These are phyloP conservation scores for Mesorhabditis sp. DNA, from an alignment of 2,888 invertebrate species.

Conservation along the genomic window DNA sequence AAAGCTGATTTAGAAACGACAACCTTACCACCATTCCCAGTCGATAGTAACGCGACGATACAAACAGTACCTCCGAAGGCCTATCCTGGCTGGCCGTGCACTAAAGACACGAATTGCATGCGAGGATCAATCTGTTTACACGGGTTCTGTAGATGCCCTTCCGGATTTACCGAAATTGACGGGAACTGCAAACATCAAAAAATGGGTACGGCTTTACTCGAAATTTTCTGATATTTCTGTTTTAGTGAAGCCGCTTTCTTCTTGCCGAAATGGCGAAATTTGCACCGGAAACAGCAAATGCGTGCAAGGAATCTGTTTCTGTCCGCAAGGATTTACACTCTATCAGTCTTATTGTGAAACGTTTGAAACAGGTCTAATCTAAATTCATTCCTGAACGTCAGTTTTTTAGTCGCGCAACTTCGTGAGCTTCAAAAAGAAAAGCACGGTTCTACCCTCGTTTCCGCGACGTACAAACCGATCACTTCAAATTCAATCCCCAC, in stretches of 20 bases:
- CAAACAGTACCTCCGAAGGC: not conserved
- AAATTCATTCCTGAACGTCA: not conserved
- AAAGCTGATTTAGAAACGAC: not conserved
- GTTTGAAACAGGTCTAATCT: not conserved
- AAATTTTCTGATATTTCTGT: constrained; percentile 14
- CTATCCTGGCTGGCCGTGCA: constrained; percentile 11
- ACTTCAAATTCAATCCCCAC: not conserved
- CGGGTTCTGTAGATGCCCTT: constrained; percentile 38
- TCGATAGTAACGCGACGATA: not conserved
- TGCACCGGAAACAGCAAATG: constrained; percentile 47
- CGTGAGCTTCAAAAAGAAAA: constrained; percentile 1
- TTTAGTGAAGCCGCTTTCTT: constrained; percentile 41
- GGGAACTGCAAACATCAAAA: constrained; percentile 28
- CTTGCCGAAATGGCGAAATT: constrained; percentile 41
- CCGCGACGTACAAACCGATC: not conserved
- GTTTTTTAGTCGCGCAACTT: not conserved
- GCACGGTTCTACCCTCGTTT: not conserved
- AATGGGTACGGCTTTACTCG: constrained; percentile 16
- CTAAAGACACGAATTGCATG: constrained; percentile 14
- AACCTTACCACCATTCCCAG: not conserved
- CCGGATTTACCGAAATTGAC: constrained; percentile 23
- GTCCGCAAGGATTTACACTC: constrained; percentile 33
- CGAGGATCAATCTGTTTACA: constrained; percentile 36
- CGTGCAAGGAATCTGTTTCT: constrained; percentile 43
- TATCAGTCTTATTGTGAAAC: constrained; percentile 11